A percentile compares a stretch with the other conserved stretches of the same genome.
Conservation (phyloP, 2,113 vertebrate genomes). For the Chamaea fasciata region DNA sequence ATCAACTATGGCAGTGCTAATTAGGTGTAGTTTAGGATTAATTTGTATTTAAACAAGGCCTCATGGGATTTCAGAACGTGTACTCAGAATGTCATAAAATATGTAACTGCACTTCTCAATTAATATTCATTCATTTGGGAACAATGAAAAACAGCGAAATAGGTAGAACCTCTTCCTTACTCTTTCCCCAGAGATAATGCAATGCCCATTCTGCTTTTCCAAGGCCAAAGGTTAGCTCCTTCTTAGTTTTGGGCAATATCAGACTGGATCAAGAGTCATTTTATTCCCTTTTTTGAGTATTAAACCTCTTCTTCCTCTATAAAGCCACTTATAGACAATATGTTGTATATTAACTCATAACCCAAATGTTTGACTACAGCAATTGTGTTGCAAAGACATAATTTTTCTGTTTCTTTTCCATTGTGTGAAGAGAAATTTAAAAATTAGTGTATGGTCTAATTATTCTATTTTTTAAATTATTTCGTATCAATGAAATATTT, state of each 20-base stretch:
- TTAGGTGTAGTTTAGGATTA: slow-evolving; percentile 68
- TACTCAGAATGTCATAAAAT: slow-evolving; percentile 62
- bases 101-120: slow-evolving; percentile 66
- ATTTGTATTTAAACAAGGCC: slow-evolving; percentile 66
- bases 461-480: not conserved
- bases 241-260: not conserved
- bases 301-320: not conserved
- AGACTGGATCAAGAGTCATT: not conserved
- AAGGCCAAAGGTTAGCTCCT: not conserved
- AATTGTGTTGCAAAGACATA: not conserved
- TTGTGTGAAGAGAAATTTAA: not conserved
- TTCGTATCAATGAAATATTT: not conserved
- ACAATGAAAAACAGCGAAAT: slow-evolving; percentile 59
- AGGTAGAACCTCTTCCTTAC: slow-evolving; percentile 52
- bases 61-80: slow-evolving; percentile 61
- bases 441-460: not conserved
- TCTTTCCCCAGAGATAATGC: not conserved
- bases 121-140: slow-evolving; percentile 69
- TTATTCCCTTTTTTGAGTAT: not conserved
- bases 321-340: not conserved
- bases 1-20: slow-evolving; percentile 49
- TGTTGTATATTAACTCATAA: slow-evolving; percentile 21
- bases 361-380: not conserved
- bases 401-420: not conserved
- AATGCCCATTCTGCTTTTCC: not conserved